Conservation (phyloP, 2,113 vertebrate species). For the Hippoglossus stenolepis region DNA sequence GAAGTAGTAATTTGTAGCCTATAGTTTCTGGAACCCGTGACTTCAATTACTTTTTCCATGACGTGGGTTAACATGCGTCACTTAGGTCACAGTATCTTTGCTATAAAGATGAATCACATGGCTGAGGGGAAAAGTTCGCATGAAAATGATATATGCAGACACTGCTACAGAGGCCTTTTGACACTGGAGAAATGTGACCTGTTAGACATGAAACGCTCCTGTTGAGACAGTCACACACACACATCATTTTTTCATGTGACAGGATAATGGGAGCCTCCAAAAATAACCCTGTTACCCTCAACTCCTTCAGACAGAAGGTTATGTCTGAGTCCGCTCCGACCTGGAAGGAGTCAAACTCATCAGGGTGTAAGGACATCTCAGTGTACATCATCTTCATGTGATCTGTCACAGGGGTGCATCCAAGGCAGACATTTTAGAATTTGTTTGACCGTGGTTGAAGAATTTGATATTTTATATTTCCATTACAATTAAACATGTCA, state of each 20-base stretch:
- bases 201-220: conserved; percentile 51
- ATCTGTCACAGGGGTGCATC: conserved; percentile 76
- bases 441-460: neutral
- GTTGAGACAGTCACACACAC: conserved; percentile 9
- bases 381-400: conserved; percentile 84
- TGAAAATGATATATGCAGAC: conserved; percentile 44
- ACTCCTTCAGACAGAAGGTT: conserved; percentile 96
- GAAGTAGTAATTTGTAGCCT: neutral
- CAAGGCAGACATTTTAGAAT: conserved; percentile 17
- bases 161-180: conserved; percentile 6
- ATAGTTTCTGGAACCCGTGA: neutral
- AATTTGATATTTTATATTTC: neutral
- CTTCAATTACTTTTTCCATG: conserved; percentile 6
- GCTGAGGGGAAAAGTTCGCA: conserved; percentile 37
- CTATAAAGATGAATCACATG: conserved; percentile 29
- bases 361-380: conserved; percentile 87
- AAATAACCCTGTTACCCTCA: conserved; percentile 87
- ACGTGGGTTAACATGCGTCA: conserved; percentile 18
- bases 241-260: conserved; percentile 44
- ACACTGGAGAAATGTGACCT: conserved; percentile 59
- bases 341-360: conserved; percentile 94
- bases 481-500: neutral
- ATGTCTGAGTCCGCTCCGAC: conserved; percentile 88
- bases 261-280: conserved; percentile 35
- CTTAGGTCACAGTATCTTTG: conserved; percentile 16